Percentiles rank a stretch among this genome's conserved stretches.
phyloP scores from a whole-genome alignment of 2,113 vertebrate genomes.

The Ascaphus truei region DNA sequence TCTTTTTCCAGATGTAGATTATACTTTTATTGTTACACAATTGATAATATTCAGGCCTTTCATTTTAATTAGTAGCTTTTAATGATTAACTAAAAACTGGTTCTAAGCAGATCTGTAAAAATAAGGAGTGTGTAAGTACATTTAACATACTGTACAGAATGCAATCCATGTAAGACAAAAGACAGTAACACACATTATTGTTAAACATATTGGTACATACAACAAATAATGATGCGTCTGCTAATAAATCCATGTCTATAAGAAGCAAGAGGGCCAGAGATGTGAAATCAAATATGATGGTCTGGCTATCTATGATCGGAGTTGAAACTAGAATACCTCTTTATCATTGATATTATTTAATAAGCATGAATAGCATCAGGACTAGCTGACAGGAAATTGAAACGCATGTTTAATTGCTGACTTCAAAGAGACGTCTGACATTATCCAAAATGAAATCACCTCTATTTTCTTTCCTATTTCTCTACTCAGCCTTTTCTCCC shows the following conservation, averaged over 20 bases:
- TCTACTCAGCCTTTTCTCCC: constrained; percentile 12
- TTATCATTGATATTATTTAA: constrained; percentile 26
- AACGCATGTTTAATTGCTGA: constrained; percentile 25
- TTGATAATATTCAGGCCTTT: too few relatives aligned
- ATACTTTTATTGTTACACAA: not conserved
- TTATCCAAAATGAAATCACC: constrained; percentile 23
- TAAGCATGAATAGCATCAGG: constrained; percentile 18
- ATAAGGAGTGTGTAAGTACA: not conserved
- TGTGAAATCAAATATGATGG: not conserved
- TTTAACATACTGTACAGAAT: not conserved
- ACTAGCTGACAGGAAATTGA: constrained; percentile 19
- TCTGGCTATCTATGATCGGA: constrained; percentile 4
- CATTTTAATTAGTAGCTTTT: not conserved
- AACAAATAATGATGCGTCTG: not conserved
- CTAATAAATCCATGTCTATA: not conserved
- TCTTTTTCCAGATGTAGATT: not conserved
- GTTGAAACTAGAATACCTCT: constrained; percentile 4
- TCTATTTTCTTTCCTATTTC: constrained; percentile 23
- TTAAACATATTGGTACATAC: not conserved
- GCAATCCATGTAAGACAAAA: not conserved
- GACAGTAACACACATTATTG: not conserved
- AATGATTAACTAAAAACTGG: not conserved
- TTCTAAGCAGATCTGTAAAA: not conserved
- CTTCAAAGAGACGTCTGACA: constrained; percentile 4
- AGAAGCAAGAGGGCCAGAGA: not conserved